Evolutionary conservation across 1,140 invertebrate genomes (phyloP), one percentile per base, ranked within the genome.

Genomic region (Eciton burchellii): DNA sequence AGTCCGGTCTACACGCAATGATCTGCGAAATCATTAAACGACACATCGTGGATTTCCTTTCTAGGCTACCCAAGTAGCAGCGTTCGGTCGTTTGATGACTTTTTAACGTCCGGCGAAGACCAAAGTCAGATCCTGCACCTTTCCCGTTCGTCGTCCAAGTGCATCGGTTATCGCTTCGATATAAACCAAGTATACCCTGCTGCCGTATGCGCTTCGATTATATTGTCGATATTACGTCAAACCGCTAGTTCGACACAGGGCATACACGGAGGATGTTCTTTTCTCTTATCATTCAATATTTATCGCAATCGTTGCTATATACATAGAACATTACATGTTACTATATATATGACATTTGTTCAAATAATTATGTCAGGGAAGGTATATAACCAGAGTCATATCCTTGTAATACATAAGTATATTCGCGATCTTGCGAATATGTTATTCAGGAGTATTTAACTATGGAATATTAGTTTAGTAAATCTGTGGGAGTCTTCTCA

Each of bases 181-280:
- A 35, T 29, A 76, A 68, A 68, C 74, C 12, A 24, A 21, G 29
- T 66, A 14, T n/a, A n/a, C n/a, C n/a, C n/a, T n/a, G 16, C 19
- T 29, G 43, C 12, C 56, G 43, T n/a, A 35, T 49, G 63, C 59
- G 26, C 12, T 16, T 49, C 43, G 26, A 66, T 84, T 82, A 81
- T 66, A 54, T 84, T 77, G 49, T n/a, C n/a, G n/a, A n/a, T n/a
- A n/a, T n/a, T n/a, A 68, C 72, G 83, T 56, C 76, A 72, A 84
- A 81, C 49, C 43, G 29, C 6, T 62, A 41, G 24, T 56, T 57
- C 21, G 29, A 35, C 49, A 41, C 66, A 62, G n/a, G n/a, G n/a
- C n/a, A n/a, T n/a, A n/a, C n/a, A n/a, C n/a, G n/a, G n/a, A n/a
- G n/a, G n/a, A n/a, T n/a, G n/a, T n/a, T n/a, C n/a, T n/a, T n/a